Percentiles rank a stretch among this genome's conserved stretches.
These are phyloP conservation scores for Conus canariensis DNA, from an alignment of 2,888 invertebrate genomes.

Conservation along the genomic window DNA sequence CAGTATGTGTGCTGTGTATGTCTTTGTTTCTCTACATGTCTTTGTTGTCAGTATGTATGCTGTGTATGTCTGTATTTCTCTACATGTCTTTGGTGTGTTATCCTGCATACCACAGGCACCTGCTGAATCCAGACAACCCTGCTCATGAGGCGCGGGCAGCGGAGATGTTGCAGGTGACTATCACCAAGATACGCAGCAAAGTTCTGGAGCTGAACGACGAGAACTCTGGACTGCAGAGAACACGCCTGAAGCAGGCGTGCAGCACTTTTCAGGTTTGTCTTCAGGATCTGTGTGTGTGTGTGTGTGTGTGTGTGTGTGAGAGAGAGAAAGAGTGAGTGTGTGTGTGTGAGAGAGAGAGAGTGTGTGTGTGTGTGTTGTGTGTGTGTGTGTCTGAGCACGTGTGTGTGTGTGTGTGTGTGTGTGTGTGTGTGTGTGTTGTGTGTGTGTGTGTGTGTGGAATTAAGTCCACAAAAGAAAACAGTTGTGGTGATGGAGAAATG, in stretches of 20 bases:
- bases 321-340: not conserved
- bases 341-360: not conserved
- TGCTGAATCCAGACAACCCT: not conserved
- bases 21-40: no score
- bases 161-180: not conserved
- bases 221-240: conserved; percentile 3
- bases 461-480: no score
- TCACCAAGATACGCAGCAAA: not conserved
- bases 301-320: not conserved
- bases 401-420: not conserved
- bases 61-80: no score
- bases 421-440: not conserved
- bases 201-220: not conserved
- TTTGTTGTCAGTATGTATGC: no score
- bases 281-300: not conserved
- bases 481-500: no score
- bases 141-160: not conserved
- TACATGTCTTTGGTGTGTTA: no score
- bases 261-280: not conserved
- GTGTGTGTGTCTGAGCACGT: not conserved
- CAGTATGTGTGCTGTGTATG: no score
- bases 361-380: not conserved
- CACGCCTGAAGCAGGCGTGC: not conserved
- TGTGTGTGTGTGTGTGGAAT: not conserved
- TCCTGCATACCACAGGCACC: not conserved